phyloP scores from a whole-genome alignment of 2,113 vertebrate genomes.

The Brachionichthys hirsutus region DNA sequence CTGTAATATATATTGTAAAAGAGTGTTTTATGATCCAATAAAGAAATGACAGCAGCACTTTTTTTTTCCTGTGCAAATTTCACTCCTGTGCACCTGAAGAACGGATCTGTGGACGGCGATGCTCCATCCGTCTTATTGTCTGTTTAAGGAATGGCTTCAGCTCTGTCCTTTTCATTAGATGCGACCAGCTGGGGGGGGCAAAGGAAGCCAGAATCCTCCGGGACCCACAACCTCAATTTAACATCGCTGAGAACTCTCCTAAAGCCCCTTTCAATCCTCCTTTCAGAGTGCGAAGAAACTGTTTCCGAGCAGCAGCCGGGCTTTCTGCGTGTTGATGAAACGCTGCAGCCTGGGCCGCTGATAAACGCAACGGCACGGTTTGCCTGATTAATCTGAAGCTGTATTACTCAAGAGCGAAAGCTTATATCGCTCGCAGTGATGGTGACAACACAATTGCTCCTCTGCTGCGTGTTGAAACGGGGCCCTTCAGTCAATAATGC shows the following conservation, averaged over 20 bases:
- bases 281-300: conserved; percentile 21
- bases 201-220: conserved; percentile 30
- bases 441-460: conserved; percentile 50
- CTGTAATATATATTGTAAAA: no score
- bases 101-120: background rate
- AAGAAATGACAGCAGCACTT: background rate
- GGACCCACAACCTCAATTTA: conserved; percentile 49
- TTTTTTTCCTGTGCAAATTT: background rate
- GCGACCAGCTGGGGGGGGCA: conserved; percentile 26
- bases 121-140: conserved; percentile 7
- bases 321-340: conserved; percentile 43
- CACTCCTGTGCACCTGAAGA: background rate
- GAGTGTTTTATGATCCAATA: background rate
- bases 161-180: conserved; percentile 35
- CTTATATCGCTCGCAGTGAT: conserved; percentile 52
- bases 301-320: conserved; percentile 32
- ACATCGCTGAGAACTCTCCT: conserved; percentile 41
- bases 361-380: conserved; percentile 53
- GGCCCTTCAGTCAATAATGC: conserved; percentile 48
- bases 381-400: conserved; percentile 57
- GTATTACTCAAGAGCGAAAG: conserved; percentile 57
- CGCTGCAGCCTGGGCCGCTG: conserved; percentile 22
- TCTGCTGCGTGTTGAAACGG: conserved; percentile 23
- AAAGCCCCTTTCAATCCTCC: conserved; percentile 45
- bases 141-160: conserved; percentile 13